Evolutionary conservation across 35 echinoderm and acorn worm genomes (phyloP), one percentile per base, ranked within the genome.

Genomic region (Eucidaris tribuloides): DNA sequence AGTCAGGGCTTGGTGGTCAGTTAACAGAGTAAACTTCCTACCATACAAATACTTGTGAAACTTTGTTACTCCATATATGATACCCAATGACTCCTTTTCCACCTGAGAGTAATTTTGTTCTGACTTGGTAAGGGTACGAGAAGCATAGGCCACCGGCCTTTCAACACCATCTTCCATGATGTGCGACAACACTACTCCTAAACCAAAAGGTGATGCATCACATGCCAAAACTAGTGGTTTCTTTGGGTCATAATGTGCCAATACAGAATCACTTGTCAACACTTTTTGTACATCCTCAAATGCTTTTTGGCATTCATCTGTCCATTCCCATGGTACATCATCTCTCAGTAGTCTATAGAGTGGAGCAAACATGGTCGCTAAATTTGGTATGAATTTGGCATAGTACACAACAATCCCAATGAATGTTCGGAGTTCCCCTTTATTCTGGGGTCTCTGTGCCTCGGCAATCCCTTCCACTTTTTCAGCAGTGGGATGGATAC

Each of bases 101-200:
- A 90, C 40, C 24, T 90, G 88, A 1, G 81, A 84, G 52, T 90
- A 90, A 41, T 84, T 84, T 45, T 90, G 58, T 55, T 90, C 88
- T 76, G 88, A 39, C 23, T 84, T 80, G 48, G 81, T 89, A 9
- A 89, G 46, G 23, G 81, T 60, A 13, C 88, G 80, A 13, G 81
- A 89, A 20, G 86, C 86, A 83, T 85, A 94, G 32, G 71, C 86
- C 5, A 84, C 43, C 5, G 91, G 86, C 41, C 68, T 89, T 49
- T 89, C 80, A 15, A 80, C 42, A 52, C 81, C 86, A 58, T 84
- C 68, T 37, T 71, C 77, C 79, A 81, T 45, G 41, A 84, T 89
- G 2, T 92, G 90, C 7, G 84, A 71, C 50, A 85, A 68, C 5
- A 91, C 82, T 25, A 83, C 89, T 7, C 89, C 82, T 70, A 85